phyloP scores from a whole-genome alignment of 2,113 vertebrate species.

The Vidua chalybeata region DNA sequence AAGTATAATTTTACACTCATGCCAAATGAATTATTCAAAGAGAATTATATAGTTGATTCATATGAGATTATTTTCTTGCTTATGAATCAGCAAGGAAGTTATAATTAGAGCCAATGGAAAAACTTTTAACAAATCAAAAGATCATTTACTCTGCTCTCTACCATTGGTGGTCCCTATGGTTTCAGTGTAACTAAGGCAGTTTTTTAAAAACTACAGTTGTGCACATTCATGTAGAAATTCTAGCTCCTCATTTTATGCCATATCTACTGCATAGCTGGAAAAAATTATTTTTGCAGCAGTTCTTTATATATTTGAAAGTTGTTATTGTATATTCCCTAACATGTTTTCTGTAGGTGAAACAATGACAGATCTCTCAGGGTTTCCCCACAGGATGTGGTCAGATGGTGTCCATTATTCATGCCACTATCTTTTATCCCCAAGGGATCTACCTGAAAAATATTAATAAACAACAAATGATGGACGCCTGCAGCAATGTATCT shows the following conservation, averaged over 20 bases:
- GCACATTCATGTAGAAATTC: not conserved
- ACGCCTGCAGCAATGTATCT: no score
- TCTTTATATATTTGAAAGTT: not conserved
- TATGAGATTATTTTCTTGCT: not conserved
- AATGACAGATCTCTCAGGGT: not conserved
- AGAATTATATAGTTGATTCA: not conserved
- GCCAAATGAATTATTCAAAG: not conserved
- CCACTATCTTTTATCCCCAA: not conserved
- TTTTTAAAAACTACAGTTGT: not conserved
- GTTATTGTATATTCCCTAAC: not conserved
- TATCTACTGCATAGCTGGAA: not conserved
- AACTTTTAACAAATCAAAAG: not conserved
- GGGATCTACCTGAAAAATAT: not conserved
- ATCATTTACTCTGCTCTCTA: not conserved
- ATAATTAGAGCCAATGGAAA: not conserved
- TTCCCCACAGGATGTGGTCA: not conserved
- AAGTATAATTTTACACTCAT: not conserved
- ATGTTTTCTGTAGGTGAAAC: not conserved
- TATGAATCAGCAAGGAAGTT: not conserved
- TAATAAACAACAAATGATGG: not conserved
- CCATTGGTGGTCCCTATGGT: not conserved
- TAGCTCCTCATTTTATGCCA: not conserved
- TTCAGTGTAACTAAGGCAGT: not conserved
- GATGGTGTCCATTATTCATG: not conserved
- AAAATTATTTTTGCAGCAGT: not conserved